Percentiles rank a stretch among this genome's conserved stretches.
Conservation (phyloP, 2,113 vertebrate species). For the Raphicerus campestris region DNA sequence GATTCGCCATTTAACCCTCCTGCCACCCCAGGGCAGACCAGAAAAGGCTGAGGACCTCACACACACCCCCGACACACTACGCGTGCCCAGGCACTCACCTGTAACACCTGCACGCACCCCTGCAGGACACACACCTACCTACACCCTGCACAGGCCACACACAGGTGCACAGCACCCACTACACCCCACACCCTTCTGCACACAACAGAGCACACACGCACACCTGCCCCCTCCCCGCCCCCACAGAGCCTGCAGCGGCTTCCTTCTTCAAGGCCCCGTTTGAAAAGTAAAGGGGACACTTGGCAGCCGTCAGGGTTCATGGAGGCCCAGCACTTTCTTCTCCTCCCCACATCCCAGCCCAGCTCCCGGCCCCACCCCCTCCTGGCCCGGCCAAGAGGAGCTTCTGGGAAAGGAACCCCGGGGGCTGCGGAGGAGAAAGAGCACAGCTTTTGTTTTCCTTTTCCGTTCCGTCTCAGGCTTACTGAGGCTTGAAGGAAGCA, state of each 20-base stretch:
- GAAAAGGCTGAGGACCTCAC: fast-evolving
- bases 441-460: neutral
- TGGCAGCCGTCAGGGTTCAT: fast-evolving
- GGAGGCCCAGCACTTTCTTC: neutral
- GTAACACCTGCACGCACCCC: neutral
- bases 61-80: neutral
- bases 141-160: neutral
- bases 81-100: neutral
- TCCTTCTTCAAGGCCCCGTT: neutral
- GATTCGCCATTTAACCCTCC: neutral
- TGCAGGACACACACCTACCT: neutral
- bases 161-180: too few species aligned
- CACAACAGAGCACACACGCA: neutral
- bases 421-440: neutral
- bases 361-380: fast-evolving
- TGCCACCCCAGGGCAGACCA: neutral
- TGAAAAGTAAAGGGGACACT: neutral
- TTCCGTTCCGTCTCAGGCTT: neutral
- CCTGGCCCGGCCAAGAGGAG: fast-evolving
- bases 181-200: neutral
- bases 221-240: fast-evolving
- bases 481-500: neutral
- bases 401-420: neutral
- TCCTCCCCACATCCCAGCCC: too few species aligned
- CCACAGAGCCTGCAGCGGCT: neutral